Evolutionary conservation across 2,113 vertebrate genomes (phyloP), one percentile per base, ranked within the genome.

Genomic region (Grammomys dolichurus): DNA sequence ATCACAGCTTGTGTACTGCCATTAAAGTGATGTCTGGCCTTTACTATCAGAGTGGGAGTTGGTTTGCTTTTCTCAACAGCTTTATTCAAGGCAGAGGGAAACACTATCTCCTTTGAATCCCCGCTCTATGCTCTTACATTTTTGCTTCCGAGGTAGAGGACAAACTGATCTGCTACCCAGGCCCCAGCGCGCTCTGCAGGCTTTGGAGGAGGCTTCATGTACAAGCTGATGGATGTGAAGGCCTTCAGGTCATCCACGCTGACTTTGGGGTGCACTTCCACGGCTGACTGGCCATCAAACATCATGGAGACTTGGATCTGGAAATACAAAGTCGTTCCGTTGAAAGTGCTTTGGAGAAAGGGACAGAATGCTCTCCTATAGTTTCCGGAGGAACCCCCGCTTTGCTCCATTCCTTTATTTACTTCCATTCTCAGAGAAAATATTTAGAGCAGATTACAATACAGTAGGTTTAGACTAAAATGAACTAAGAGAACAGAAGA

Each of bases 281-380:
- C 99, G 2, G 99, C 99, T 3, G 99, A 99, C 92, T 99, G 99
- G 17, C 99, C 99, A 70, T 99, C 99, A 97, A 99, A 99, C 98
- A 98, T 99, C 99, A 99, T 99, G 43, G 99, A 99, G 73, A 99
- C 99, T 98, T 99, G 99, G 96, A 99, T 99, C 99, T 99, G 97
- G 51, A 95, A 63, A 94, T 84, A 85, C 14, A 98, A 96, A 95
- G 31, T 65, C 16, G 46, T 51, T 88, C 76, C n/a, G 40, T 97
- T 96, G 98, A 81, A 91, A 85, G 65, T 36, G 36, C 19, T 76
- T 5, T 48, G 80, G 36, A 95, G 86, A 89, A 93, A 80, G 6
- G 16, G 72, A n/a, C 24, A 94, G 28, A 51, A 31, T 58, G 16
- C 40, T 67, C 94, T 69, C 80, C 20, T 0, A 3, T 4, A 2